phyloP scores from a whole-genome alignment of 2,113 vertebrate species.

The Lycocorax pyrrhopterus region DNA sequence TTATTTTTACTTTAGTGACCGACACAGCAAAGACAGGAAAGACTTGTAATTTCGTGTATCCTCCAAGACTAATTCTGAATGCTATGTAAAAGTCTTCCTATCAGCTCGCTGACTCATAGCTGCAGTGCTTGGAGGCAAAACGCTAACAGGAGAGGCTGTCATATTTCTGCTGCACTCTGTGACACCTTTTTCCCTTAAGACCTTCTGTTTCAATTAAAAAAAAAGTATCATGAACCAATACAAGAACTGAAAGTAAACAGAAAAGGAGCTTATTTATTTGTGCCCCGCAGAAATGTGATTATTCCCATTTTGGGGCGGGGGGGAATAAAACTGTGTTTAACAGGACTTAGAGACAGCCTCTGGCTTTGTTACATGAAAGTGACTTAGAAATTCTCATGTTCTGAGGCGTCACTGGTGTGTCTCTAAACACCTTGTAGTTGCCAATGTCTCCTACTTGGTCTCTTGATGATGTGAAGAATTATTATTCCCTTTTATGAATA shows the following conservation, averaged over 20 bases:
- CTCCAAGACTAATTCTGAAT: background rate
- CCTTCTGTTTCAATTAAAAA: background rate
- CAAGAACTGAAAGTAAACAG: background rate
- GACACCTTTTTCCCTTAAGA: background rate
- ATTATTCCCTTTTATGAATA: background rate
- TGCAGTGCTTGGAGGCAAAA: background rate
- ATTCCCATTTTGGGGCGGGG: background rate
- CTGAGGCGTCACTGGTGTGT: background rate
- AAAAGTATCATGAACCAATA: background rate
- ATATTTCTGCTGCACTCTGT: background rate
- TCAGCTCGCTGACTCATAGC: background rate
- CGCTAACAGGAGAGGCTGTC: background rate
- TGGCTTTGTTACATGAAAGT: background rate
- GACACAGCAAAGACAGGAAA: constrained; percentile 12
- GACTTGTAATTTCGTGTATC: background rate
- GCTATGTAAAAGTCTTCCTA: background rate
- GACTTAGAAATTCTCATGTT: background rate
- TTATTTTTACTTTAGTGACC: constrained; percentile 17
- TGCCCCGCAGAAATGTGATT: background rate
- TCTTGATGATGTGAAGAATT: background rate
- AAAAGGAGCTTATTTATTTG: background rate
- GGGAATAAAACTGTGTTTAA: background rate
- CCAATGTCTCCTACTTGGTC: background rate
- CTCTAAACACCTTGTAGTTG: background rate
- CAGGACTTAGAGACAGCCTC: background rate